Base-by-base conservation (phyloP, 2,888 invertebrate species). In the Sialis lutaria region DNA sequence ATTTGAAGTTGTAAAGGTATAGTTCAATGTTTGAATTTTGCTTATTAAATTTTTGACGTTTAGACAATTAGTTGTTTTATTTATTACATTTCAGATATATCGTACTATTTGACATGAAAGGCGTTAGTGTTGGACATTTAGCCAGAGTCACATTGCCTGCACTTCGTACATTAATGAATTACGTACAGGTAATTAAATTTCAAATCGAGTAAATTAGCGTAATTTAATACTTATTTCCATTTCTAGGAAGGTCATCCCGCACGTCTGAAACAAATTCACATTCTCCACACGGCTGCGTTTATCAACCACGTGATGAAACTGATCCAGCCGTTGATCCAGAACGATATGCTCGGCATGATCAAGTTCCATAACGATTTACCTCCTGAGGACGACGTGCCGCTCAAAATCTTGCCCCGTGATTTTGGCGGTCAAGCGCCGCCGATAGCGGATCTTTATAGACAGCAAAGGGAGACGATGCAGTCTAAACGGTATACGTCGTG, bases 301-400 rank as follows among this genome's bases (percentile, higher is more conserved):
- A 75, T 79, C 55, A 76, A 78, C 59, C 79, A 79, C 61, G 72
- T 78, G 22, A 77, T 79, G 77, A 70, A 76, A 46, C 68, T 79
- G 40, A 67, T 79, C 6, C 70, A 75, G 50, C 79, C 79, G 0
- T 66, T 79, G 53, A 75, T 79, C 52, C 73, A 74, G 55, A 74
- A 74, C 37, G 76, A 79, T 54, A 63, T 79, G 1, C 64, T 78
- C 42, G 70, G 70, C 52, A 64, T 78, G 13, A 64, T 79, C 35
- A 72, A 74, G 61, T 77, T 78, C 50, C 65, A 66, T 48, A 60
- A 58, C 56, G 65, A 64, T 10, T 31, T 47, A 22, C 47, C 47
- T n/a, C 31, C 47, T 6, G 47, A 47, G 8, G 42, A 66, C 6
- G 59, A 56, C 13, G 51, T 68, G 5, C 65, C 67, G 1, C 32